A percentile compares a stretch with the other conserved stretches of the same genome.
Conservation (phyloP, 2,113 vertebrate species). For the Leptocoma aspasia region DNA sequence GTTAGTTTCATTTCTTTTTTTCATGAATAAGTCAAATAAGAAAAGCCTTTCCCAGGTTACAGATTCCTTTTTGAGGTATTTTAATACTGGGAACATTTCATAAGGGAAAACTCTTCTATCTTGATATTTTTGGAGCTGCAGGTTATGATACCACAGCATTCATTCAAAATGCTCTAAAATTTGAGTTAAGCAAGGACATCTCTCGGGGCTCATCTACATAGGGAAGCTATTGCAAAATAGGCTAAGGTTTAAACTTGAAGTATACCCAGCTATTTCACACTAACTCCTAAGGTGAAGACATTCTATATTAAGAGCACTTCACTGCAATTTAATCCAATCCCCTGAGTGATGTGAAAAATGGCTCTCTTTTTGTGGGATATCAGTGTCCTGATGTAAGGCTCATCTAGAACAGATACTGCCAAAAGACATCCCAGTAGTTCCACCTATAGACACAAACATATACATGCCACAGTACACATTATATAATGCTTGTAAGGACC, state of each 20-base stretch:
- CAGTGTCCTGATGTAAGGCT: background rate
- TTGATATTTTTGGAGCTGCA: background rate
- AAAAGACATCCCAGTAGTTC: background rate
- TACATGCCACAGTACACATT: fast-evolving
- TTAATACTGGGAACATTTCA: background rate
- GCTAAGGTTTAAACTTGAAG: slow-evolving; percentile 7
- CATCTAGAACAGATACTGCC: background rate
- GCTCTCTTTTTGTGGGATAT: background rate
- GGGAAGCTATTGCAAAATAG: background rate
- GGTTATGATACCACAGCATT: background rate
- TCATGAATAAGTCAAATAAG: background rate
- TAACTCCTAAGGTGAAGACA: background rate
- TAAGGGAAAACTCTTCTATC: background rate
- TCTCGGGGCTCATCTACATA: background rate
- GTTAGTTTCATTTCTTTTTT: background rate
- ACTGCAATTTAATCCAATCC: background rate
- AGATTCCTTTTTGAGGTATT: background rate
- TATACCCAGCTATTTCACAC: background rate
- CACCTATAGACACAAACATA: background rate
- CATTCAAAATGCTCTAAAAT: background rate
- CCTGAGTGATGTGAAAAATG: background rate
- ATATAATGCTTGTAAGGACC: background rate
- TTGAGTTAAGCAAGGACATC: background rate
- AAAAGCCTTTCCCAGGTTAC: background rate
- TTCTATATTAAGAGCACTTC: slow-evolving; percentile 24